Evolutionary conservation across 1,140 invertebrate species (phyloP).

Genomic region (Euborellia annulipes): DNA sequence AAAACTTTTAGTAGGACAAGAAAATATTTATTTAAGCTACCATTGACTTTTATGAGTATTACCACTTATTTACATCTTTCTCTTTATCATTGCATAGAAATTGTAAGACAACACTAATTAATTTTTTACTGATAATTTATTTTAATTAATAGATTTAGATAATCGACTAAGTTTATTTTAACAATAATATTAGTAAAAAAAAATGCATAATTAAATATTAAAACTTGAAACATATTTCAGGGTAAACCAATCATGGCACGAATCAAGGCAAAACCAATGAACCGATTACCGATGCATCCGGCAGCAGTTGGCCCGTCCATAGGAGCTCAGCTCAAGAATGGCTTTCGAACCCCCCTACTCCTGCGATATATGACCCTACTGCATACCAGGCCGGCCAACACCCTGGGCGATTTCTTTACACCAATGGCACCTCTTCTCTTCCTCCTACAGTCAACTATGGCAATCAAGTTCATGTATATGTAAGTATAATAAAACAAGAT

Average conservation of each 20-base stretch:
- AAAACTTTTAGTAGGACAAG: too few species aligned
- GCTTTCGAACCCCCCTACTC: slow-evolving; percentile 39
- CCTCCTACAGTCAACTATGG: slow-evolving; percentile 36
- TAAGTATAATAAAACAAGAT: slow-evolving; percentile 34
- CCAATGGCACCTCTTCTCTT: slow-evolving; percentile 38
- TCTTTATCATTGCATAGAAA: too few species aligned
- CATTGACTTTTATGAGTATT: too few species aligned
- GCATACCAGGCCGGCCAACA: slow-evolving; percentile 36
- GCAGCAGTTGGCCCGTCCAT: slow-evolving; percentile 29
- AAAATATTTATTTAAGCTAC: too few species aligned
- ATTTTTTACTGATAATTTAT: too few species aligned
- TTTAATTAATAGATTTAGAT: too few species aligned
- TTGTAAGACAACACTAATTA: too few species aligned
- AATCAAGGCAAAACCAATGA: slow-evolving; percentile 79
- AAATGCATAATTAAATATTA: too few species aligned
- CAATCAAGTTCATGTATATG: slow-evolving; percentile 47
- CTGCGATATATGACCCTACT: slow-evolving; percentile 40
- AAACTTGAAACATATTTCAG: too few species aligned
- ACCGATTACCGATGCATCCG: slow-evolving; percentile 44
- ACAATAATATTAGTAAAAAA: too few species aligned
- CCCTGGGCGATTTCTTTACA: slow-evolving; percentile 36
- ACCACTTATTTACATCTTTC: too few species aligned
- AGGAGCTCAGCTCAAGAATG: slow-evolving; percentile 40
- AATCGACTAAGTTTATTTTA: too few species aligned
- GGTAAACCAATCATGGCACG: slow-evolving; percentile 79